Percentiles rank a stretch among this genome's conserved stretches.
phyloP scores from a whole-genome alignment of 2,113 vertebrate species.

The mouse (Mus musculus) region DNA sequence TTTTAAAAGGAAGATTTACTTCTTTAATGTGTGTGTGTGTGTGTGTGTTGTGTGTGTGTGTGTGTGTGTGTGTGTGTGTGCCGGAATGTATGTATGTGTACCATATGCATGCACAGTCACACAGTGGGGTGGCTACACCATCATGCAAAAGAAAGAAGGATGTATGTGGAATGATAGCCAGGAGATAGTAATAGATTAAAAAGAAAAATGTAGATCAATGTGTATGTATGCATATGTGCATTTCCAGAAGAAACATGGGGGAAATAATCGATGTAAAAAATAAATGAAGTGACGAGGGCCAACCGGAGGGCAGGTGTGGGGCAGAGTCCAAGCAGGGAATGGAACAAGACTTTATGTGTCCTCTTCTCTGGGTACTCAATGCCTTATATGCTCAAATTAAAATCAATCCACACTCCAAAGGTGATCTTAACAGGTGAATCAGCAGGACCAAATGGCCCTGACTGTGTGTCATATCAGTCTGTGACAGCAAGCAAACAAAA shows the following conservation, averaged over 20 bases:
- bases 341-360: background rate
- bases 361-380: background rate
- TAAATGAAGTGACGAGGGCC: background rate
- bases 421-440: background rate
- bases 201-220: no score
- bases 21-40: no score
- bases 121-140: no score
- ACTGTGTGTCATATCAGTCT: background rate
- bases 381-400: background rate
- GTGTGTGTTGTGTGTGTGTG: no score
- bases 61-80: no score
- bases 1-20: no score
- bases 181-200: no score
- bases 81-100: no score
- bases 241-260: background rate
- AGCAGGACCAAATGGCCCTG: background rate
- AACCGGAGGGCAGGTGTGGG: background rate
- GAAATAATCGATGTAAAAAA: background rate
- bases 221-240: background rate
- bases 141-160: no score
- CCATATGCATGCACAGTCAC: no score
- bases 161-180: no score
- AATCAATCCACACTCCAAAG: background rate
- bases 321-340: background rate
- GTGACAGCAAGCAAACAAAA: background rate